Percentiles rank a stretch among this genome's conserved stretches.
These are phyloP conservation scores for Melinaea menophilus DNA, from an alignment of 2,888 invertebrate species.

Conservation along the genomic window DNA sequence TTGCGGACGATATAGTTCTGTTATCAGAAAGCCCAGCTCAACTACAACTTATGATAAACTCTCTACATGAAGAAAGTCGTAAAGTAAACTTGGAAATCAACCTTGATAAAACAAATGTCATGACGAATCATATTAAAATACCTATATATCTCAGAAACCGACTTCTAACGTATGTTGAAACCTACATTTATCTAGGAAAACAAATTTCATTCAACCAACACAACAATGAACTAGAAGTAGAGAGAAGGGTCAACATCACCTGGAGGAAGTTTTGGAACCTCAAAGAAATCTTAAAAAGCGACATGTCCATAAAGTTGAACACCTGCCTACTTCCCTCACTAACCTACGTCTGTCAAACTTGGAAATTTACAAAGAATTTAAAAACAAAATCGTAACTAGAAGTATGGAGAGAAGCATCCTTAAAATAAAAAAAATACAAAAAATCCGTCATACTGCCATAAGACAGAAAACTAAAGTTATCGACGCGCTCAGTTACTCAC, in stretches of 20 bases:
- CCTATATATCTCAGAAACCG: neutral
- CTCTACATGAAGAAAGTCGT: too few species aligned
- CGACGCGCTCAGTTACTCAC: slow-evolving; percentile 10
- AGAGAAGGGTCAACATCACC: slow-evolving; percentile 11
- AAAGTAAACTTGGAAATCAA: too few species aligned
- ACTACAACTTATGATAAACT: too few species aligned
- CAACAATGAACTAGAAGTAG: slow-evolving; percentile 13
- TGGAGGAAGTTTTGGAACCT: slow-evolving; percentile 21
- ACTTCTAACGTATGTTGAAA: slow-evolving; percentile 11
- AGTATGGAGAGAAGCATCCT: neutral
- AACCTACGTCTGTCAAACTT: too few species aligned
- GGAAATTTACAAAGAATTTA: too few species aligned
- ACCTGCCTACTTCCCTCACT: too few species aligned
- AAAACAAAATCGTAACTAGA: too few species aligned
- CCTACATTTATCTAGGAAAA: slow-evolving; percentile 18
- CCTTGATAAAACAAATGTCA: too few species aligned
- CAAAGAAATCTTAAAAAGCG: slow-evolving; percentile 20
- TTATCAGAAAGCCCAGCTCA: too few species aligned
- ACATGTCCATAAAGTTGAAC: too few species aligned
- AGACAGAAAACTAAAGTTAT: slow-evolving; percentile 20
- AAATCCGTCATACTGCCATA: slow-evolving; percentile 15
- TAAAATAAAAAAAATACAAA: slow-evolving; percentile 7
- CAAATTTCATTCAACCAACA: slow-evolving; percentile 14
- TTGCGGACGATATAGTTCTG: too few species aligned
- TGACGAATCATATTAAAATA: too few species aligned